Evolutionary conservation across 2,888 invertebrate species (phyloP).

Genomic region (Pterobdella sp.): DNA sequence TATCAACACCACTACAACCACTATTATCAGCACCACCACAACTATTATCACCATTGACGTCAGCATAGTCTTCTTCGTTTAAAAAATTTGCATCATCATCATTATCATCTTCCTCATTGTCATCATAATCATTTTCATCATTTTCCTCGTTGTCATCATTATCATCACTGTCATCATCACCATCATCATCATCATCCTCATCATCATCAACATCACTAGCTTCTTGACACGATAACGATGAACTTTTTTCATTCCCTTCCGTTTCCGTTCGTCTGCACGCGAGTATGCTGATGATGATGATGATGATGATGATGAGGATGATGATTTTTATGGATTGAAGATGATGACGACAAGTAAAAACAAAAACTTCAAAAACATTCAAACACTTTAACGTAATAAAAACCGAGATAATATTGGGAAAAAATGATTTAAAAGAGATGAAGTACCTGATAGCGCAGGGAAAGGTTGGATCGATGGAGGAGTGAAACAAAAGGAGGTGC

Average conservation of each 20-base stretch:
- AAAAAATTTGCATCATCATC: not conserved
- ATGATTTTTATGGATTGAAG: not conserved
- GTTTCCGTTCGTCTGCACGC: conserved; percentile 7
- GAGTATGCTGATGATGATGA: not conserved
- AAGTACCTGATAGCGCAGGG: not conserved
- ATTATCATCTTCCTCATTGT: not conserved
- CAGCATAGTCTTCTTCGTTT: not conserved
- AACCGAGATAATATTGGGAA: not conserved
- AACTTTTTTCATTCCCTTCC: conserved; percentile 4
- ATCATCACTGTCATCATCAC: conserved; percentile 14
- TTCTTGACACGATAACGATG: conserved; percentile 2
- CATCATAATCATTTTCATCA: conserved; percentile 14
- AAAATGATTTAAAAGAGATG: not conserved
- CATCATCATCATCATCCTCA: not conserved
- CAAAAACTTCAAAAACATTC: not conserved
- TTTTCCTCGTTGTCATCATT: not conserved
- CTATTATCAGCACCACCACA: not conserved
- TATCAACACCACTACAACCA: not conserved
- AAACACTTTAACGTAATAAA: not conserved
- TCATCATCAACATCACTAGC: not conserved
- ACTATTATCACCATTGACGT: not conserved
- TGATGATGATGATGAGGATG: not conserved
- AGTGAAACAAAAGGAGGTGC: not conserved
- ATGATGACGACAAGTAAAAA: conserved; percentile 1
- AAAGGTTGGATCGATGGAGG: not conserved